Evolutionary conservation across 2,797 vertebrate species (phyloP), one percentile per base, ranked within the genome.

Genomic region (Bryconaethiops microstoma): DNA sequence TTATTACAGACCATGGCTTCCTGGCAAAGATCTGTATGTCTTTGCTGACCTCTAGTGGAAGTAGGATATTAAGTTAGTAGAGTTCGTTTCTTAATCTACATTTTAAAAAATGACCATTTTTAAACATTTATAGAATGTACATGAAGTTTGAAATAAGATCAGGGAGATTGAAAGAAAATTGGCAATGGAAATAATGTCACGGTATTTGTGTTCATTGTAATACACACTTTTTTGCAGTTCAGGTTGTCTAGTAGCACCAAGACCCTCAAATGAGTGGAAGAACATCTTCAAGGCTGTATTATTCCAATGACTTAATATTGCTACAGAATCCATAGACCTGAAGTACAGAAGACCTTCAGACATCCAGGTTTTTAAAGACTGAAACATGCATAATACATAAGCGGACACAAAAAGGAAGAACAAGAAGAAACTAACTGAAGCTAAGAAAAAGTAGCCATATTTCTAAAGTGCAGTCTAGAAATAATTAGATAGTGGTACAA

Each of bases 1-100:
- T 48, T 14, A 13, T 5, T 55, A 21, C 12, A 60, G 10, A 10
- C 42, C 13, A 9, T 16, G 13, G 7, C 25, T 14, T 21, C 2
- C 2, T 19, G 9, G 10, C 23, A 21, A 4, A 74, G n/a, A 60
- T 29, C 19, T 42, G 62, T 65, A 62, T 1, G 50, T 82, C 71
- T 82, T 52, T 78, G 76, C 76, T 75, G 81, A 78, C 81, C 81
- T 78, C 81, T 75, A 75, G 71, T 78, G 81, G 68, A 29, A 12
- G n/a, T 19, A 63, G 8, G 10, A n/a, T 8, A 2, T 68, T 21
- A 45, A 63, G 25, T 10, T 9, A 29, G n/a, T 23, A 9, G 0
- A 21, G 5, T 59, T 59, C 21, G 7, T 7, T n/a, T 9, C 2
- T 5, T 57, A n/a, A 57, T 57, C n/a, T 59, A 59, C 57, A 59